These are phyloP conservation scores for Meghimatium bilineatum DNA, from an alignment of 2,888 invertebrate genomes.

Conservation along the genomic window DNA sequence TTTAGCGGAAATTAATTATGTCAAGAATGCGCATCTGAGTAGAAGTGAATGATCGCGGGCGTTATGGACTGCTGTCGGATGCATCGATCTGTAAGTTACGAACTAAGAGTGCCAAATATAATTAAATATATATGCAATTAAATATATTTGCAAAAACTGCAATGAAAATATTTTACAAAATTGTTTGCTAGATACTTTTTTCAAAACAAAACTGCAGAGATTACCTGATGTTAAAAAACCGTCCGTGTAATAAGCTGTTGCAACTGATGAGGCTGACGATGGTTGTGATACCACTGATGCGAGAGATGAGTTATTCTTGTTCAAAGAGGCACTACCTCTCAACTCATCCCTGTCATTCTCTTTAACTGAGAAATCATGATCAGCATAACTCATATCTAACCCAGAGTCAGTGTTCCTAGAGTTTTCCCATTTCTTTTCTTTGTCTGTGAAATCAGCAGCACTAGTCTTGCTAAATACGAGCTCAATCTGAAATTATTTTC, in stretches of 20 bases:
- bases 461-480: conserved; percentile 18
- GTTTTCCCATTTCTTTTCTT: background rate
- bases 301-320: conserved; percentile 27
- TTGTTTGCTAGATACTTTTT: too few relatives aligned
- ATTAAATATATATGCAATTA: too few relatives aligned
- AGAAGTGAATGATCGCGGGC: too few relatives aligned
- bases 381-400: background rate
- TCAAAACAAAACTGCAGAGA: background rate
- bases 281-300: background rate
- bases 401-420: background rate
- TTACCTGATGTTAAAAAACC: conserved; percentile 7
- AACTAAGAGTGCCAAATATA: too few relatives aligned
- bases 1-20: too few relatives aligned
- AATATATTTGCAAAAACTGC: too few relatives aligned
- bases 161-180: too few relatives aligned
- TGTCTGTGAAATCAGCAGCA: background rate
- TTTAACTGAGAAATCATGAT: background rate
- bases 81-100: too few relatives aligned
- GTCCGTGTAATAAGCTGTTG: conserved; percentile 7
- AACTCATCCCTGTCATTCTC: conserved; percentile 16
- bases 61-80: too few relatives aligned
- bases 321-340: conserved; percentile 8
- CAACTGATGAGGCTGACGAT: background rate
- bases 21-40: too few relatives aligned
- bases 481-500: conserved; percentile 9